Evolutionary conservation across 2,888 invertebrate genomes (phyloP).

Genomic region (Polietes domitor): DNA sequence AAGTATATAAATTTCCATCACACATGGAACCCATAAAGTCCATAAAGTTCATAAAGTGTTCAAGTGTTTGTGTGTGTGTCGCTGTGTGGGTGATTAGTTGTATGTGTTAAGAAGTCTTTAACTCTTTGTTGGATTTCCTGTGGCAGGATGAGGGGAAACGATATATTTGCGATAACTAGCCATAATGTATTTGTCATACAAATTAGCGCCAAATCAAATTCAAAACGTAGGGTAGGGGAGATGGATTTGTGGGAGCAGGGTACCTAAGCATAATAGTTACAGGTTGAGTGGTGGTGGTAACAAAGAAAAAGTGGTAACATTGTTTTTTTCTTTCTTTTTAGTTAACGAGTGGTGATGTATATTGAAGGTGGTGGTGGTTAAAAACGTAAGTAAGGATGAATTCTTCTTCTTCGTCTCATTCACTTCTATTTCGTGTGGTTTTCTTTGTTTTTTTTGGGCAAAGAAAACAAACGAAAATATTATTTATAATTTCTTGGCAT

Average conservation of each 20-base stretch:
- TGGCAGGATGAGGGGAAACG: not conserved
- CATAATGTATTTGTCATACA: slow-evolving; percentile 42
- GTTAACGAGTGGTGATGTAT: not conserved
- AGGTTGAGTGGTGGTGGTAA: not conserved
- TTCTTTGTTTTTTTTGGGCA: not conserved
- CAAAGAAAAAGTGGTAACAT: not conserved
- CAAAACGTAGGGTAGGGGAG: not conserved
- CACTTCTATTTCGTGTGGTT: not conserved
- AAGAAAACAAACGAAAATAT: slow-evolving; percentile 38
- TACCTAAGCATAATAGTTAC: not conserved
- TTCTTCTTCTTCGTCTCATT: not conserved
- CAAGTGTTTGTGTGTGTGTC: not conserved
- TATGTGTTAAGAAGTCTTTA: not conserved
- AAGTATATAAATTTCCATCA: slow-evolving; percentile 41
- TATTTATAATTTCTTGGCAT: slow-evolving; percentile 33
- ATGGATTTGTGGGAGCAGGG: not conserved
- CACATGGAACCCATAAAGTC: not conserved
- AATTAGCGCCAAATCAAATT: slow-evolving; percentile 45
- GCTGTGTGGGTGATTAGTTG: not conserved
- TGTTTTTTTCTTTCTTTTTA: not conserved
- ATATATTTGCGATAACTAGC: not conserved
- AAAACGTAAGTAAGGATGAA: not conserved
- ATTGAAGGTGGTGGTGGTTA: not conserved
- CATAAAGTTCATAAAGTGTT: not conserved
- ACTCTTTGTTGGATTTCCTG: slow-evolving; percentile 11